Conservation (phyloP, 2,888 invertebrate genomes). For the Aspidapion aeneum region DNA sequence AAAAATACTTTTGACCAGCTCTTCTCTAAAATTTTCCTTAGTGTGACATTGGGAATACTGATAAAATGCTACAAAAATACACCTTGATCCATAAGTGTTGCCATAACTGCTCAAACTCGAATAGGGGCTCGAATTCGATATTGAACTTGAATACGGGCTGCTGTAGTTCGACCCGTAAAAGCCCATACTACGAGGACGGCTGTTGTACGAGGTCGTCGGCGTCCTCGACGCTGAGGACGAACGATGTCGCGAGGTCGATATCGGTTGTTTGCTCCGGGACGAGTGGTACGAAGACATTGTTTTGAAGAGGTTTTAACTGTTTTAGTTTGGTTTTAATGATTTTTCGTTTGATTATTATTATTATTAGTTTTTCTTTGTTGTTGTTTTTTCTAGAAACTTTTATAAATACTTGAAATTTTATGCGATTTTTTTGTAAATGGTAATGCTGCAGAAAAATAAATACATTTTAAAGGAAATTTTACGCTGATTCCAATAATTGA, state of each 20-base stretch:
- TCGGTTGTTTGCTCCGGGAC: conserved; percentile 40
- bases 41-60: too few species aligned
- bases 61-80: too few species aligned
- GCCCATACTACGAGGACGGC: conserved; percentile 40
- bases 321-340: not conserved
- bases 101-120: conserved; percentile 20
- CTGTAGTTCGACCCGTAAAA: conserved; percentile 35
- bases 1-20: too few species aligned
- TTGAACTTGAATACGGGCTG: conserved; percentile 35
- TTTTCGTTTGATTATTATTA: not conserved
- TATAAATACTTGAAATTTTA: too few species aligned
- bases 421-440: too few species aligned
- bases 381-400: too few species aligned
- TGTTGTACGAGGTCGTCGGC: conserved; percentile 31
- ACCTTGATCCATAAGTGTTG: conserved; percentile 23
- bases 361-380: too few species aligned
- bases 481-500: too few species aligned
- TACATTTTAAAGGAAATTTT: too few species aligned
- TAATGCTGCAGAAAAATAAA: too few species aligned
- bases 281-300: conserved; percentile 27
- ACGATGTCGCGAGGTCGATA: conserved; percentile 38
- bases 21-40: too few species aligned
- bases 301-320: not conserved
- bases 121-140: not conserved
- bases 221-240: conserved; percentile 42